Conservation (phyloP, 2,113 vertebrate genomes). For the Rallus limicola region DNA sequence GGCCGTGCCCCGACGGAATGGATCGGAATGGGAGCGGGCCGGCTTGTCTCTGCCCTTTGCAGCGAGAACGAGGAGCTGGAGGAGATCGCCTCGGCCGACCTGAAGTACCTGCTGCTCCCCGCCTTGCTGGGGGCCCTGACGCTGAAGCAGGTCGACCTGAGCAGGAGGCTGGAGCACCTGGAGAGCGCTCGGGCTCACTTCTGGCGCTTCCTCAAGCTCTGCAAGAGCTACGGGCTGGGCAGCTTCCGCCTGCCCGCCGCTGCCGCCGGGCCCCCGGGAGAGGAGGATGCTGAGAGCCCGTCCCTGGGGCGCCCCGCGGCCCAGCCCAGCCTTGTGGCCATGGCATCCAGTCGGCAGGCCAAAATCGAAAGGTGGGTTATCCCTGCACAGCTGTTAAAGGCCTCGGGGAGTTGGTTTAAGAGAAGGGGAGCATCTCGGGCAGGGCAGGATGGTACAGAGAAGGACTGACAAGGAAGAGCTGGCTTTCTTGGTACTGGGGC, state of each 20-base stretch:
- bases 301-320: background rate
- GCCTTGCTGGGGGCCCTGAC: conserved; percentile 84
- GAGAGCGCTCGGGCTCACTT: conserved; percentile 80
- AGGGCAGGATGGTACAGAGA: accelerated
- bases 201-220: conserved; percentile 81
- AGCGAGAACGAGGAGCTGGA: conserved; percentile 94
- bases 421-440: background rate
- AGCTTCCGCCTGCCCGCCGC: conserved; percentile 76
- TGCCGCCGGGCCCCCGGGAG: background rate
- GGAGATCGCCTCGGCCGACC: conserved; percentile 86
- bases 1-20: background rate
- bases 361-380: conserved; percentile 88
- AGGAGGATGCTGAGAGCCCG: background rate
- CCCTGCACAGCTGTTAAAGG: accelerated
- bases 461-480: background rate
- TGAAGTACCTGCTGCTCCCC: conserved; percentile 88
- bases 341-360: conserved; percentile 86
- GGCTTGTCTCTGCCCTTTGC: background rate
- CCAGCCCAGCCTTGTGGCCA: conserved; percentile 78
- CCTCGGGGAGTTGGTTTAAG: background rate
- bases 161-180: conserved; percentile 80
- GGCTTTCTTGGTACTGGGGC: accelerated
- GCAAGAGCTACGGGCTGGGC: conserved; percentile 80
- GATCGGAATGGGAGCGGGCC: background rate
- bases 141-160: conserved; percentile 80